phyloP scores from a whole-genome alignment of 2,113 vertebrate species.

The Pavo muticus region DNA sequence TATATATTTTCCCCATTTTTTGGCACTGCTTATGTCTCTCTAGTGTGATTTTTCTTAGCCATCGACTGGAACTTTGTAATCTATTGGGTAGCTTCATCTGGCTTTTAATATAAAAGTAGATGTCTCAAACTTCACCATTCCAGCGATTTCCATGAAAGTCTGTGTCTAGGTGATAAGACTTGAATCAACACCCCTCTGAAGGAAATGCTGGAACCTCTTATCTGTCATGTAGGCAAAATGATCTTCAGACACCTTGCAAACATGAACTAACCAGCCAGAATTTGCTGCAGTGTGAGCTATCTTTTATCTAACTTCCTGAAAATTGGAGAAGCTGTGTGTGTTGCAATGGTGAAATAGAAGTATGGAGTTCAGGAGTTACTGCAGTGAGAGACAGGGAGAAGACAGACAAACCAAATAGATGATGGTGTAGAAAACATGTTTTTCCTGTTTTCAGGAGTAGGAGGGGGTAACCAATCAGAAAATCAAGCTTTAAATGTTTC shows the following conservation, averaged over 20 bases:
- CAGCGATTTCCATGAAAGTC: background rate
- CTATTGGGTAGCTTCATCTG: background rate
- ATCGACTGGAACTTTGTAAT: background rate
- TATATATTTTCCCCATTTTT: background rate
- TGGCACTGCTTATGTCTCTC: background rate
- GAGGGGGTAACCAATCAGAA: background rate
- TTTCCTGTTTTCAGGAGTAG: background rate
- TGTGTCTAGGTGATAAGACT: background rate
- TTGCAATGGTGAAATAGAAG: background rate
- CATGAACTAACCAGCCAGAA: fast-evolving
- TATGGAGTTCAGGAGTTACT: background rate
- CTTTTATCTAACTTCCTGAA: background rate
- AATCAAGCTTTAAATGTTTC: background rate
- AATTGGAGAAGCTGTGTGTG: background rate
- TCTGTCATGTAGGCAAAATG: background rate
- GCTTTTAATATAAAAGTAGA: background rate
- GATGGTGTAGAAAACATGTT: background rate
- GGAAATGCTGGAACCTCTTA: background rate
- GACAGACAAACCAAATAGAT: background rate
- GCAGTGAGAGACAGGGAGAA: background rate
- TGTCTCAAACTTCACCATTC: background rate
- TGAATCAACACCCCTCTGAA: background rate
- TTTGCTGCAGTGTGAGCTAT: background rate
- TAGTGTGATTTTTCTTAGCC: background rate
- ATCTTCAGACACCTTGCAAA: background rate